These are phyloP conservation scores for Blastomussa wellsi DNA, from an alignment of 92 coral and sea anemone species.

Conservation along the genomic window DNA sequence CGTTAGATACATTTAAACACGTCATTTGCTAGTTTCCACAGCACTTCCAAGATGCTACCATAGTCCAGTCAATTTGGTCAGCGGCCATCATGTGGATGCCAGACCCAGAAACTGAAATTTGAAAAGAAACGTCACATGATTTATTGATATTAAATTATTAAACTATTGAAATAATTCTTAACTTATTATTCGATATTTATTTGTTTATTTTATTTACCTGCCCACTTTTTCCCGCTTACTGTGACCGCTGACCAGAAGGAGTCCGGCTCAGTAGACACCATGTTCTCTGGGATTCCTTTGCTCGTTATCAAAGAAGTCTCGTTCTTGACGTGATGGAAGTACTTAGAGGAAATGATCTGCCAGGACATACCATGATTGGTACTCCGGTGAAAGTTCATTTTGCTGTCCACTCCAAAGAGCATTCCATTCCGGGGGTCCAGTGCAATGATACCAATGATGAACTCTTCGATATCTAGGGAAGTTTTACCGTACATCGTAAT, in stretches of 20 bases:
- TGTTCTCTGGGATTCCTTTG: slow-evolving; percentile 80
- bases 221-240: slow-evolving; percentile 72
- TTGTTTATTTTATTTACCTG: slow-evolving; percentile 48
- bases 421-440: slow-evolving; percentile 35
- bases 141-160: no score
- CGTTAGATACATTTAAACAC: background rate
- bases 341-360: slow-evolving; percentile 53
- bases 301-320: slow-evolving; percentile 56
- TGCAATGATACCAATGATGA: slow-evolving; percentile 71
- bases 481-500: no score
- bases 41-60: slow-evolving; percentile 86
- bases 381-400: slow-evolving; percentile 69
- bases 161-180: background rate
- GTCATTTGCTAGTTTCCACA: slow-evolving; percentile 47
- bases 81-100: slow-evolving; percentile 84
- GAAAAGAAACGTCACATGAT: background rate
- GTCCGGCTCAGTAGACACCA: slow-evolving; percentile 59
- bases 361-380: slow-evolving; percentile 63
- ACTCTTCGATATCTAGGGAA: slow-evolving; percentile 50
- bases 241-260: slow-evolving; percentile 47
- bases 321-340: slow-evolving; percentile 48
- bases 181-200: no score
- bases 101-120: slow-evolving; percentile 66
- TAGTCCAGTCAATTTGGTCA: slow-evolving; percentile 61
- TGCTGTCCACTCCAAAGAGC: slow-evolving; percentile 74